Evolutionary conservation across 1,140 invertebrate genomes (phyloP), one percentile per base, ranked within the genome.

Genomic region (Heliconius himera): DNA sequence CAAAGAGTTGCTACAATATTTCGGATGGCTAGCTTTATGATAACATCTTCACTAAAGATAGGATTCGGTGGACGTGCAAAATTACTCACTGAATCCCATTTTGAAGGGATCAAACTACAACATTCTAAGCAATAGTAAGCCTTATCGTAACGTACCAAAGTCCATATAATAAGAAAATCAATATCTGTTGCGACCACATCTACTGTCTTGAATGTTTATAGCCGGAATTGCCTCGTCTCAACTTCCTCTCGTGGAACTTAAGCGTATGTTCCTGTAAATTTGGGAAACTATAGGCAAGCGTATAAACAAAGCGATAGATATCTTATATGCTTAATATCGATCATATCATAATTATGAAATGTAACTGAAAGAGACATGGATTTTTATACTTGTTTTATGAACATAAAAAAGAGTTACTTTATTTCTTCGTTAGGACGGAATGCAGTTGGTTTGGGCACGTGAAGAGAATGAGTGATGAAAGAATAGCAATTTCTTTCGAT

Each of bases 201-300:
- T 70, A 70, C 36, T 79, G 78, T 46, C 70, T 72, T 74, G 75
- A 75, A 80, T 71, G 70, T 80, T 85, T 82, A 82, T 78, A 66
- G 74, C 81, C 74, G 80, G 85, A 82, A 83, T 77, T 81, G 82
- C 79, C 79, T 81, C 75, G 73, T 79, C 72, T 72, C 82, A 70
- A 78, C 77, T 79, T 81, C 79, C 77, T 77, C 41, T 80, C 56
- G 41, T 70, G 60, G 41, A 81, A 77, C 56, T 26, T 54, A 71
- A 54, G 29, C 71, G 72, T 81, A 76, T 73, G 79, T 76, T 76
- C 72, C 46, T 77, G 16, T 81, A 38, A 74, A 81, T 81, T 76
- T 70, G 54, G 51, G 41, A 13, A 74, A 78, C 71, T 74, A 74
- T 78, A n/a, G 51, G 20, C 36, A 11, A 80, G 74, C 29, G 3